Conservation (phyloP, 2,113 vertebrate species). For the Phyllostomus discolor region DNA sequence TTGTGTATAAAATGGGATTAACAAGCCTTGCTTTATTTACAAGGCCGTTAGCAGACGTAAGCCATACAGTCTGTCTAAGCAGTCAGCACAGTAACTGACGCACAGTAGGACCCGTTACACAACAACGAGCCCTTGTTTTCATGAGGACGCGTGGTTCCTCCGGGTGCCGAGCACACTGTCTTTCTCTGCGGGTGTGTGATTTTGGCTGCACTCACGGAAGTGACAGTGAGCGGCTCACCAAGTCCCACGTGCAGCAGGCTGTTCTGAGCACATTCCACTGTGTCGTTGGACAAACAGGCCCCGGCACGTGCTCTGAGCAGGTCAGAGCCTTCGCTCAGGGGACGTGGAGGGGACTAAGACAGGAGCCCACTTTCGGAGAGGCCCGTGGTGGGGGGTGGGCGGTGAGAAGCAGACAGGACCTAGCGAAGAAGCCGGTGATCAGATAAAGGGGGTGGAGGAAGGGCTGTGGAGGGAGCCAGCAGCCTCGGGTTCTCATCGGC, state of each 20-base stretch:
- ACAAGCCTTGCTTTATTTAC: background rate
- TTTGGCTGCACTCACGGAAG: background rate
- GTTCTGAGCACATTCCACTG: background rate
- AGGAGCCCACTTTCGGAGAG: background rate
- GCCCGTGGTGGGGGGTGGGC: background rate
- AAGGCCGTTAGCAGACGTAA: background rate
- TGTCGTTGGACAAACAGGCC: background rate
- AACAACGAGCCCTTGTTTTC: fast-evolving
- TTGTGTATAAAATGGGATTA: background rate
- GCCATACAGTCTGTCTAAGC: background rate
- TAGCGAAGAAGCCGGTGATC: background rate
- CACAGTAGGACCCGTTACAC: fast-evolving
- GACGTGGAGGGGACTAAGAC: background rate
- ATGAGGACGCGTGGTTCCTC: fast-evolving
- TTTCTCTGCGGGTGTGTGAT: background rate
- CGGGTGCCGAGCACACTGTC: background rate
- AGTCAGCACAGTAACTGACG: background rate
- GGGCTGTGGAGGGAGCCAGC: fast-evolving
- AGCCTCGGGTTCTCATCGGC: background rate
- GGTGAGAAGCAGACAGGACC: background rate
- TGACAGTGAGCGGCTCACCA: background rate
- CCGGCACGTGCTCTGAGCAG: background rate
- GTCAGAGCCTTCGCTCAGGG: background rate
- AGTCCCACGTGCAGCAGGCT: background rate
- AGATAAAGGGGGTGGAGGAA: fast-evolving